These are phyloP conservation scores for Anagyrus pseudococci DNA, from an alignment of 2,888 invertebrate genomes.

Conservation along the genomic window DNA sequence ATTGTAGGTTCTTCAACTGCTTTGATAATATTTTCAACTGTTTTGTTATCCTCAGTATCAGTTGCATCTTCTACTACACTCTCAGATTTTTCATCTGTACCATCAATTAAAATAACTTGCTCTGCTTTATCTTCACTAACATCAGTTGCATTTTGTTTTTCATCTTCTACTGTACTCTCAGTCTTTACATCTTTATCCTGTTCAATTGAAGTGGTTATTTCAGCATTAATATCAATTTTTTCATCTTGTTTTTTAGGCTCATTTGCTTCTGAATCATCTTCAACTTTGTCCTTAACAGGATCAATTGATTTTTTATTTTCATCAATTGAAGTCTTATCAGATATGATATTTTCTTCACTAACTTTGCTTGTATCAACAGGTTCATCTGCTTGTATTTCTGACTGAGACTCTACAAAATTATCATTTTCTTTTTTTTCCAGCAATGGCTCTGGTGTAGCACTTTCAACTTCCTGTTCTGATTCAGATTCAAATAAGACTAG, in stretches of 20 bases:
- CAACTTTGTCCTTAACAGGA: too few species aligned
- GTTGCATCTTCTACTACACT: conserved; percentile 27
- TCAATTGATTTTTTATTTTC: background rate
- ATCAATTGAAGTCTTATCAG: too few species aligned
- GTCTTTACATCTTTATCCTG: too few species aligned
- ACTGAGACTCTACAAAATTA: background rate
- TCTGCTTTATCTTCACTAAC: conserved; percentile 7
- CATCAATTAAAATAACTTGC: background rate
- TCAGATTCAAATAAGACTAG: conserved; percentile 4
- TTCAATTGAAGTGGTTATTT: too few species aligned
- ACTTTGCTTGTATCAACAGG: background rate
- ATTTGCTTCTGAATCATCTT: too few species aligned
- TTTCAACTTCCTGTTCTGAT: conserved; percentile 2
- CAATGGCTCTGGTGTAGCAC: background rate
- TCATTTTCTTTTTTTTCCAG: conserved; percentile 8
- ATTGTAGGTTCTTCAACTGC: conserved; percentile 17
- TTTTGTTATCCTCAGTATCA: background rate
- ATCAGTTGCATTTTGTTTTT: conserved; percentile 1
- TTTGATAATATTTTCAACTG: conserved; percentile 13
- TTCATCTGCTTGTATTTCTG: background rate
- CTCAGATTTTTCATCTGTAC: too few species aligned
- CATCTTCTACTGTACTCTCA: background rate
- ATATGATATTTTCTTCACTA: background rate
- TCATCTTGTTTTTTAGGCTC: conserved; percentile 6
- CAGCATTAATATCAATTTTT: background rate